Base-by-base conservation (phyloP, 2,113 vertebrate genomes). In the Mormyrus lacerda region DNA sequence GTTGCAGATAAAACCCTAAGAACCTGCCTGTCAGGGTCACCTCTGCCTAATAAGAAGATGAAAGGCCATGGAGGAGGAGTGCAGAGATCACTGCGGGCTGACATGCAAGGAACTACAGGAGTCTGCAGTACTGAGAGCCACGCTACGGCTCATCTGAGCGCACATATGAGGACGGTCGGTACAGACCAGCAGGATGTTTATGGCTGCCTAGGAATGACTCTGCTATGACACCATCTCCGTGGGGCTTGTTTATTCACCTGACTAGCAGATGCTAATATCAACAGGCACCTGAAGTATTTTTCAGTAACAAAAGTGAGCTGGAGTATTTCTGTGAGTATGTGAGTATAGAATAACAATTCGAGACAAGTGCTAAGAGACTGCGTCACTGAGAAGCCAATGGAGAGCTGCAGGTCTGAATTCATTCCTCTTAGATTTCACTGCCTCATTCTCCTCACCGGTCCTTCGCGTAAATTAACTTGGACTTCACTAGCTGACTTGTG, bases 1-100 rank as follows among this genome's bases (percentile, higher is more conserved):
- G 47, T 8, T 13, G 61, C 44, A 82, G 31, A 85, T 88, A 48
- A 76, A 90, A 89, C 89, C 91, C 79, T 50, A 79, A 48, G 82
- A 50, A 86, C 86, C 58, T 88, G 31, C 24, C 69, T 87, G 53
- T 89, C 83, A 82, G 53, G 47, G 27, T 11, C 87, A 31, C 87
- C 24, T 42, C 15, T 39, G 76, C 44, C 35, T 85, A 17, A 88
- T 45, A 45, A 88, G 42, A 42, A 15, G 51, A 89, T 35, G 9
- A 82, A 65, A 73, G 85, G 17, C 47, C 69, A 51, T 85, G 79
- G 27, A 58, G 84, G 39, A 27, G 90, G 88, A 45, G 45, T 31
- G 55, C 55, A 85, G 47, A 42, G 42, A 31, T 88, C 73, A 45
- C 10, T 50, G 2, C 3, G 1, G 88, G 1, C 76, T 27, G 11